Percentiles rank a stretch among this genome's conserved stretches.
Evolutionary conservation across 1,140 invertebrate genomes (phyloP).

Genomic region (Tetraneura akinire): DNA sequence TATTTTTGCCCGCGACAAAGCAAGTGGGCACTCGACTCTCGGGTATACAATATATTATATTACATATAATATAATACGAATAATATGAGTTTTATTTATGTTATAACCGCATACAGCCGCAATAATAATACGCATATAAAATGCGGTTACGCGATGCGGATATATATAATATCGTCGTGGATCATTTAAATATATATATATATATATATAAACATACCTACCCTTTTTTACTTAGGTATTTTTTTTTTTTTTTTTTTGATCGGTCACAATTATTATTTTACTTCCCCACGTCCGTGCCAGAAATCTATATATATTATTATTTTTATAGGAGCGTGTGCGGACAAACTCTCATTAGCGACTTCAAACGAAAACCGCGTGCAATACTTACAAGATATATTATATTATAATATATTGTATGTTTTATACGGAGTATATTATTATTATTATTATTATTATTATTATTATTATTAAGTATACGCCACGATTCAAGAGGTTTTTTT

Average conservation of each 20-base stretch:
- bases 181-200: conserved; percentile 41
- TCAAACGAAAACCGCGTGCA: conserved; percentile 36
- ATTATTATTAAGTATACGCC: no score
- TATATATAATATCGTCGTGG: background rate
- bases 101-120: background rate
- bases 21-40: conserved; percentile 39
- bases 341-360: conserved; percentile 48
- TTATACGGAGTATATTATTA: no score
- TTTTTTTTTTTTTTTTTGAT: conserved; percentile 13
- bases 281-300: background rate
- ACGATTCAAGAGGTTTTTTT: no score
- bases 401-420: no score
- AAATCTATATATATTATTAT: background rate
- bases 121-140: background rate
- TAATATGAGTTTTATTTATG: no score
- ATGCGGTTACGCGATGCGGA: no score
- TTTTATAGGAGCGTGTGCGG: background rate
- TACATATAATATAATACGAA: background rate
- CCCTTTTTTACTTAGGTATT: background rate
- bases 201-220: background rate
- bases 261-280: conserved; percentile 24
- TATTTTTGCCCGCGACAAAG: background rate
- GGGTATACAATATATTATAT: background rate
- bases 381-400: background rate
- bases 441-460: no score